Conservation (phyloP, 2,113 vertebrate species). For the Anguilla rostrata region DNA sequence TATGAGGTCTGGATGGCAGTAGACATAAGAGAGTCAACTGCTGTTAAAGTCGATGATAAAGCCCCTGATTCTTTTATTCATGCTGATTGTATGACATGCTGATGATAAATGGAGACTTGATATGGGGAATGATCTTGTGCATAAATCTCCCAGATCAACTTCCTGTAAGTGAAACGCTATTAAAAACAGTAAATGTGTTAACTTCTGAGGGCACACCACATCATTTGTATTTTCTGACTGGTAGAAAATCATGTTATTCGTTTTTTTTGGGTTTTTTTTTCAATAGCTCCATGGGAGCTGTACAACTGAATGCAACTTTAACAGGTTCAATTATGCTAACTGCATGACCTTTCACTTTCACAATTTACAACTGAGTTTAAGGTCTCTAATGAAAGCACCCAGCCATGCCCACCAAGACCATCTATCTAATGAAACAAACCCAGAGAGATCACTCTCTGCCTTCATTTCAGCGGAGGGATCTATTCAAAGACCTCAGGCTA, state of each 20-base stretch:
- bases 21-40: background rate
- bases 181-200: background rate
- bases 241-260: background rate
- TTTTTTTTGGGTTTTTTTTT: background rate
- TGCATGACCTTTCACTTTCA: background rate
- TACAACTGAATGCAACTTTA: background rate
- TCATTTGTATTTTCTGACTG: background rate
- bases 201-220: background rate
- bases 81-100: background rate
- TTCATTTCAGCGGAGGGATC: conserved; percentile 31
- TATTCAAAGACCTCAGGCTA: conserved; percentile 42
- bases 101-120: background rate
- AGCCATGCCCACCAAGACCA: background rate
- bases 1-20: background rate
- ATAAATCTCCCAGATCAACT: background rate
- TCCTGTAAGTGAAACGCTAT: background rate
- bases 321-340: background rate
- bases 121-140: background rate
- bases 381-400: background rate
- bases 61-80: background rate
- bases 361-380: background rate
- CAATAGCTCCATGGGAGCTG: background rate
- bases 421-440: background rate
- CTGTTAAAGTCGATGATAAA: background rate
- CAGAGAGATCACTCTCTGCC: background rate